phyloP scores from a whole-genome alignment of 2,797 vertebrate species.

The Gallinago nigripennis region DNA sequence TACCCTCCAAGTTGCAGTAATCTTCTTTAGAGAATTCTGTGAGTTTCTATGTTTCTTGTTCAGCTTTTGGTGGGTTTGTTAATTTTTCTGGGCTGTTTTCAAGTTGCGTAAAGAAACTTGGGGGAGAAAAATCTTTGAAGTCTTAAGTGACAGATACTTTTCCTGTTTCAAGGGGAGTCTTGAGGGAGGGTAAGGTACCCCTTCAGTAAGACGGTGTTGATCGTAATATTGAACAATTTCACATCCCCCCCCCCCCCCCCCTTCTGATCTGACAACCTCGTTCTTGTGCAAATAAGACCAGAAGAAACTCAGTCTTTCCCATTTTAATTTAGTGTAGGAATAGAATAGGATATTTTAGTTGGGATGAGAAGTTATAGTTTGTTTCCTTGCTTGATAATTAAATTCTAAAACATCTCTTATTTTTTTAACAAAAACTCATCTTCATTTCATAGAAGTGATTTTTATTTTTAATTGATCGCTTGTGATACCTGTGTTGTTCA shows the following conservation, averaged over 20 bases:
- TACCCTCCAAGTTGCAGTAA: not conserved
- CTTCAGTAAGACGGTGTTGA: not conserved
- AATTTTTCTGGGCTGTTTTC: not conserved
- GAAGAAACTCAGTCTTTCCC: not conserved
- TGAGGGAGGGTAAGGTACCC: not conserved
- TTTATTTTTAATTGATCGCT: not conserved
- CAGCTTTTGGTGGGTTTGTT: not conserved
- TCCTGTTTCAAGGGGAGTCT: not conserved
- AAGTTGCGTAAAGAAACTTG: not conserved
- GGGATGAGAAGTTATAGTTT: not conserved
- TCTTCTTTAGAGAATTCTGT: not conserved
- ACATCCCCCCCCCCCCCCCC: accelerated
- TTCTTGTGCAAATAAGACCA: not conserved
- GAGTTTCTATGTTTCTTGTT: not conserved
- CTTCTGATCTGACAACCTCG: not conserved
- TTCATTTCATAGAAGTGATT: not conserved
- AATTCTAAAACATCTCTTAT: not conserved
- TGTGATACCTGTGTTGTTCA: not conserved
- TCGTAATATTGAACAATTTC: not conserved
- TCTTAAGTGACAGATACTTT: not conserved
- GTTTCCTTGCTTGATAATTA: not conserved
- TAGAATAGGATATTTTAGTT: not conserved
- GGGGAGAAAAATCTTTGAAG: accelerated
- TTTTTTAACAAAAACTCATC: not conserved
- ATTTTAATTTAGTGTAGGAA: not conserved